Conservation (phyloP, 2,797 vertebrate species). For the Neosilurus hyrtlii region DNA sequence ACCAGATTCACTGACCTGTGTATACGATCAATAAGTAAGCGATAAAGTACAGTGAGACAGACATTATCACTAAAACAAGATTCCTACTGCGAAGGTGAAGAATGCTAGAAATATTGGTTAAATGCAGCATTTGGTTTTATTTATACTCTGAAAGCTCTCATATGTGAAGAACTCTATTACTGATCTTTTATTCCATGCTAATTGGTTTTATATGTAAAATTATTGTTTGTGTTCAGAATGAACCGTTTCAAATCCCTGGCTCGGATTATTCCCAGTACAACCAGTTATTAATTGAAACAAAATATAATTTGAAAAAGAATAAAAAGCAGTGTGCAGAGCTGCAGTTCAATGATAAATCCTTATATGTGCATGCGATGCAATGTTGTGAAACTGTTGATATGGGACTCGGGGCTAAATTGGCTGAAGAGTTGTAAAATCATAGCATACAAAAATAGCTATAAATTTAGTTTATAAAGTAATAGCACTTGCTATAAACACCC, state of each 20-base stretch:
- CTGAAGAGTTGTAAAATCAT: slow-evolving; percentile 4
- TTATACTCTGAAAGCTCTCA: not conserved
- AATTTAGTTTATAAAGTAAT: not conserved
- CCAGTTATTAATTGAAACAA: not conserved
- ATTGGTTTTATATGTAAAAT: not conserved
- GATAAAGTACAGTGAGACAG: no score
- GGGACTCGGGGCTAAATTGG: not conserved
- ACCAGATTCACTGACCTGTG: not conserved
- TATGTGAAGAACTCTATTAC: not conserved
- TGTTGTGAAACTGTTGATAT: not conserved
- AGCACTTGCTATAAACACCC: not conserved
- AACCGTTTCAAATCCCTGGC: not conserved
- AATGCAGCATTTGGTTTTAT: not conserved
- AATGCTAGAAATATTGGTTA: not conserved
- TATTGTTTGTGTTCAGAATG: not conserved
- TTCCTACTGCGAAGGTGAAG: not conserved
- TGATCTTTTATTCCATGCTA: not conserved
- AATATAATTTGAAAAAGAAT: not conserved
- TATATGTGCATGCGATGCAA: not conserved
- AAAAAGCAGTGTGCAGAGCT: not conserved
- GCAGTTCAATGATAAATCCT: not conserved
- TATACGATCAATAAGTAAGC: not conserved
- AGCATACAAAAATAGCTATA: not conserved
- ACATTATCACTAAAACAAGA: not conserved
- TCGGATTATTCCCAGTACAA: not conserved